phyloP scores from a whole-genome alignment of 2,888 invertebrate genomes.

The Apomyelois bistriatella region DNA sequence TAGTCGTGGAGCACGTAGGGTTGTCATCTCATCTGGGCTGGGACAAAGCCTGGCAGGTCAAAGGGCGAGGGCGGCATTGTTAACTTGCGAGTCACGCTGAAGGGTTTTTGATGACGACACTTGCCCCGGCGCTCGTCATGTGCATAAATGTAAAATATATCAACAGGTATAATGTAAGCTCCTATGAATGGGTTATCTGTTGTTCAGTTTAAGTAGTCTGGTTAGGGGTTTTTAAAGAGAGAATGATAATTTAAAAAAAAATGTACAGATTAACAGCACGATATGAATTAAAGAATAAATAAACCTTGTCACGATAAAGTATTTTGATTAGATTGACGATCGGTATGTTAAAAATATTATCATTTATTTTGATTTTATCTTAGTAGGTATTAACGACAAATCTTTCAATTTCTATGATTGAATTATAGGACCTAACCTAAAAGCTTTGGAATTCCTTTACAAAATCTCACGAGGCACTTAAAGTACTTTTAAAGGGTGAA shows the following conservation, averaged over 20 bases:
- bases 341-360: too few relatives aligned
- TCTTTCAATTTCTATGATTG: not conserved
- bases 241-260: too few relatives aligned
- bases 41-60: conserved; percentile 72
- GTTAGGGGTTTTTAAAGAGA: too few relatives aligned
- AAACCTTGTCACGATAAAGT: too few relatives aligned
- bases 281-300: too few relatives aligned
- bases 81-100: conserved; percentile 68
- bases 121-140: conserved; percentile 38
- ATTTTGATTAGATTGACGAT: too few relatives aligned
- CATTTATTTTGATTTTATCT: too few relatives aligned
- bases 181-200: not conserved
- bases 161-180: conserved; percentile 30
- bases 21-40: conserved; percentile 63
- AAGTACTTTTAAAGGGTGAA: conserved; percentile 46
- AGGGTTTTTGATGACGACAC: conserved; percentile 70
- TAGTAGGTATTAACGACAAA: not conserved
- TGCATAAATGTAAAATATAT: conserved; percentile 35
- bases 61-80: conserved; percentile 68
- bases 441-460: conserved; percentile 36
- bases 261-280: too few relatives aligned
- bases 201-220: not conserved
- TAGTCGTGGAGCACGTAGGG: conserved; percentile 34
- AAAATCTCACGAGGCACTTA: conserved; percentile 36
- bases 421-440: conserved; percentile 21